These are phyloP conservation scores for Cirrhinus molitorella DNA, from an alignment of 2,797 vertebrate species.

Conservation along the genomic window DNA sequence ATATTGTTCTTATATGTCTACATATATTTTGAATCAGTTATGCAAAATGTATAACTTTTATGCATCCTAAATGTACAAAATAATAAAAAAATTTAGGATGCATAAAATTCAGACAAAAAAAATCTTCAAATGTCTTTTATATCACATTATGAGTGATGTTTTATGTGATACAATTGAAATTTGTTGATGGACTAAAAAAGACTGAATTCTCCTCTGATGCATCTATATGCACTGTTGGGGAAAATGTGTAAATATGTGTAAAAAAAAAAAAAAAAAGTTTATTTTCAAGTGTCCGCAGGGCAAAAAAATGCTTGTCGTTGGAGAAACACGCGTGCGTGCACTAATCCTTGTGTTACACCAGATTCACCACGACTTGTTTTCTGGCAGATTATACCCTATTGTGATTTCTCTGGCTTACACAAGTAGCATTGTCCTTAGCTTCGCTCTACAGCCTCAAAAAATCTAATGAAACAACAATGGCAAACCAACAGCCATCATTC, in stretches of 20 bases:
- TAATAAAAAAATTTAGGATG: no score
- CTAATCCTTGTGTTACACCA: conserved; percentile 20
- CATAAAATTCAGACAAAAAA: no score
- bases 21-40: no score
- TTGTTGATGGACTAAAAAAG: neutral
- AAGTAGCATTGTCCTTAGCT: conserved; percentile 1
- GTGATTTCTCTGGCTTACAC: conserved; percentile 29
- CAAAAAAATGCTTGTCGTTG: neutral
- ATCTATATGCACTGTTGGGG: neutral
- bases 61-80: no score
- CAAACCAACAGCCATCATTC: conserved; percentile 43
- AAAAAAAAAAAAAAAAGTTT: neutral
- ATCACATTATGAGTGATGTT: no score
- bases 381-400: conserved; percentile 17
- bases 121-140: no score
- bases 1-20: no score
- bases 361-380: neutral
- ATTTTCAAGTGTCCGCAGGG: neutral
- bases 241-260: conserved; percentile 5
- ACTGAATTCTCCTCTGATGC: neutral
- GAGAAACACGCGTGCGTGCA: neutral
- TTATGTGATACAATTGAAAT: no score
- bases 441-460: neutral
- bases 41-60: no score
- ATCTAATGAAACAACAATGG: conserved; percentile 30